These are phyloP conservation scores for Rhabdomys pumilio DNA, from an alignment of 2,797 vertebrate species.

Conservation along the genomic window DNA sequence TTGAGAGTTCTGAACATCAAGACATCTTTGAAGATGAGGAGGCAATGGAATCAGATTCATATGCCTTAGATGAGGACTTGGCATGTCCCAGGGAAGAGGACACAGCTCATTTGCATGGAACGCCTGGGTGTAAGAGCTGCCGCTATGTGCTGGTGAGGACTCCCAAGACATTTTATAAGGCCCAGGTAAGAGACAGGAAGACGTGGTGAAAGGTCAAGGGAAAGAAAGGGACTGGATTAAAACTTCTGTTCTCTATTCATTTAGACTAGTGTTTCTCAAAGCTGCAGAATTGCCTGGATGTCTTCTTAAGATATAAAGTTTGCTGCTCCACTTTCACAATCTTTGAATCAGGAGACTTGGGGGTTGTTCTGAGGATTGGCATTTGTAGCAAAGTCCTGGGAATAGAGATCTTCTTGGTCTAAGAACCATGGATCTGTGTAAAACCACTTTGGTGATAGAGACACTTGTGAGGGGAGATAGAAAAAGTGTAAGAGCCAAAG, in stretches of 20 bases:
- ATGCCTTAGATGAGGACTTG: slow-evolving; percentile 73
- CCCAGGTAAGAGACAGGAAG: slow-evolving; percentile 52
- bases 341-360: not conserved
- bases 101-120: not conserved
- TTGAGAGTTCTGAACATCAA: not conserved
- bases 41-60: slow-evolving; percentile 42
- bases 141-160: not conserved
- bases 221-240: not conserved
- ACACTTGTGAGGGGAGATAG: not conserved
- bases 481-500: not conserved
- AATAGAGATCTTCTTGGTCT: not conserved
- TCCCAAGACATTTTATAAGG: fast-evolving
- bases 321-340: not conserved
- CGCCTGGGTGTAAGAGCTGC: not conserved
- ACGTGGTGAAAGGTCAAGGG: fast-evolving
- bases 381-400: not conserved
- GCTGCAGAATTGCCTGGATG: not conserved
- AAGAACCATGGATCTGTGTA: not conserved
- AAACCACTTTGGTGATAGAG: not conserved
- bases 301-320: not conserved
- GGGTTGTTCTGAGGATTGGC: not conserved
- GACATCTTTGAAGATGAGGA: not conserved
- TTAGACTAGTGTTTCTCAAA: not conserved
- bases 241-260: not conserved
- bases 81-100: slow-evolving; percentile 67